Evolutionary conservation across 1,140 invertebrate genomes (phyloP), one percentile per base, ranked within the genome.

Genomic region (Babylonia areolata): DNA sequence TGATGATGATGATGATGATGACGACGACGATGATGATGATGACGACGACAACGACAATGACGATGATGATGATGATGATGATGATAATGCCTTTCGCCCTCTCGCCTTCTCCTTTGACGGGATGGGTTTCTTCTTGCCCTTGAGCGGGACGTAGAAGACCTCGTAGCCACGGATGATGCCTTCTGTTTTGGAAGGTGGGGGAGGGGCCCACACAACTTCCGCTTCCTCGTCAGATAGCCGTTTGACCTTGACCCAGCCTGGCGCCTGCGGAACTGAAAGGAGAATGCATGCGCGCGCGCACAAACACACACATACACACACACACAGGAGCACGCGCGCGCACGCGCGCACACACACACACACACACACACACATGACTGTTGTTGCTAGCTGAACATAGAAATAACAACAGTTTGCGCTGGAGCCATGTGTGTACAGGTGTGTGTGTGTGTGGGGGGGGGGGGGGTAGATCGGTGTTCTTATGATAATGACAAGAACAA

Each of bases 41-140:
- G 75, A 39, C 69, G 82, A 84, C 42, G 82, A 69, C 42, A 58
- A 84, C 6, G 82, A 84, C 20, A 58, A 69, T 35, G 82, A 69
- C 6, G 82, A 69, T 71, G 46, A 69, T 84, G 46, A 69, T 84
- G 58, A 84, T 84, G 82, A 69, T 84, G 82, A 69, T 84, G 82
- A 84, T 84, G 58, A 84, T 84, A n/a, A 64, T 84, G 58, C 28
- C 64, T 69, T 6, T 69, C n/a, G 9, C 6, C 35, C 33, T 37
- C 33, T 33, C 35, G 40, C 75, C 75, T 77, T 77, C 37, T 77
- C 11, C 35, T 3, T 2, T 11, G 75, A 6, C 75, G 40, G 3
- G 37, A 40, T 40, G 35, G 75, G 75, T 77, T 84, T 69, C 33
- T 46, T 84, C 20, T 73, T 73, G 23, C 37, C n/a, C 3, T 23